A percentile compares a stretch with the other conserved stretches of the same genome.
Evolutionary conservation across 2,797 vertebrate species (phyloP).

Genomic region (Balearica regulorum): DNA sequence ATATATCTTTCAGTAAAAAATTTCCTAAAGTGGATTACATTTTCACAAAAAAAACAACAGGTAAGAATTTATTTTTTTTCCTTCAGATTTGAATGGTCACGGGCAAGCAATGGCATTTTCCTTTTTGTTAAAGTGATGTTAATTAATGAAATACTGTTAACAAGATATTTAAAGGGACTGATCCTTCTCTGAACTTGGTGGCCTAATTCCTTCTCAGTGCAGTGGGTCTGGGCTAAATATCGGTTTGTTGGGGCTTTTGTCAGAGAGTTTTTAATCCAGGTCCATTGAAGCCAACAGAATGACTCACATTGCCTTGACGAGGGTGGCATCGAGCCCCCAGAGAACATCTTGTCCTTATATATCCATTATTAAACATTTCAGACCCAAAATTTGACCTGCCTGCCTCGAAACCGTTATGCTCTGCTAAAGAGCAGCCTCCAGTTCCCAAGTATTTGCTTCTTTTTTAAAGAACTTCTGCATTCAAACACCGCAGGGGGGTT

Average conservation of each 20-base stretch:
- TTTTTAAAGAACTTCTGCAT: neutral
- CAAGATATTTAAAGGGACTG: neutral
- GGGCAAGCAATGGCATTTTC: neutral
- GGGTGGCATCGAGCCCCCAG: neutral
- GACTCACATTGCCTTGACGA: neutral
- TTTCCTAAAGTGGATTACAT: neutral
- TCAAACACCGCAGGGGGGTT: accelerated
- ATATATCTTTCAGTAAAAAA: neutral
- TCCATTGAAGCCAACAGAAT: neutral
- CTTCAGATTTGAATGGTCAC: neutral
- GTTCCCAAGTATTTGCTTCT: neutral
- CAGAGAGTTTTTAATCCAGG: neutral
- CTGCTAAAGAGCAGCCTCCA: neutral
- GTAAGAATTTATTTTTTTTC: neutral
- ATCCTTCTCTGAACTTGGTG: neutral
- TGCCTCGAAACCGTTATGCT: neutral
- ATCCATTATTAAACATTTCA: neutral
- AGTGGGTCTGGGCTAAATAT: neutral
- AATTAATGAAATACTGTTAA: neutral
- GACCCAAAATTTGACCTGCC: neutral
- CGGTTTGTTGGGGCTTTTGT: neutral
- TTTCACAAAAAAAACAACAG: neutral
- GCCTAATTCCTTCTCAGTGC: neutral
- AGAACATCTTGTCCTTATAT: neutral
- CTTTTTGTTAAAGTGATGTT: neutral